Base-by-base conservation (phyloP, 1,140 invertebrate species). In the Papilio helenus region DNA sequence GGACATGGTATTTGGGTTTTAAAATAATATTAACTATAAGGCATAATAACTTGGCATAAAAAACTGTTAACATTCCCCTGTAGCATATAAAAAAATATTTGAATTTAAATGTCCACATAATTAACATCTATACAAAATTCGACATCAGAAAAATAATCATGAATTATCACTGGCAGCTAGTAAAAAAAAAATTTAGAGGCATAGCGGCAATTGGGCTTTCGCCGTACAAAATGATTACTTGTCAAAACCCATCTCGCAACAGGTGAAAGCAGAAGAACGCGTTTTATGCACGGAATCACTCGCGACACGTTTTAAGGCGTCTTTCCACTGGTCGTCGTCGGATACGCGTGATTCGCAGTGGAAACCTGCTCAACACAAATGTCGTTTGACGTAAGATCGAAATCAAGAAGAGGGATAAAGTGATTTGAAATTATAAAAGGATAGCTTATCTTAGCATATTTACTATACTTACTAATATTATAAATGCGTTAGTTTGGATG, bases 251-350 rank as follows among this genome's bases (percentile, higher is more conserved):
- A 81, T 80, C 79, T 76, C 72, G 79, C 72, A 42, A 68, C 80
- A 84, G 81, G 83, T 82, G 83, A 84, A 84, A 84, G 83, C 77
- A 79, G 81, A 79, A 39, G 74, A 76, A 81, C 71, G 42, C 68
- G 58, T 72, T 79, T 80, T 81, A 83, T 55, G 77, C 72, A 76
- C 77, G 76, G 68, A 73, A 72, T 34, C 71, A 49, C 39, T 42
- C 79, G 42, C 39, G 39, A 51, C 71, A 42, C 2, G 79, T 61
- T 80, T 42, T 55, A 55, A 20, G n/a, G 7, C n/a, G 18, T 9
- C 1, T 55, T 55, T 55, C n/a, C 51, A 55, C 51, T 55, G 5
- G 18, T 16, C 1, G 18, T 5, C 46, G 16, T 18, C 46, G 0
- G 8, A 55, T 20, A 7, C 5, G 18, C 18, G 14, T 55, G 51